Conservation (phyloP, 2,888 invertebrate genomes). For the Sminthurides aquaticus region DNA sequence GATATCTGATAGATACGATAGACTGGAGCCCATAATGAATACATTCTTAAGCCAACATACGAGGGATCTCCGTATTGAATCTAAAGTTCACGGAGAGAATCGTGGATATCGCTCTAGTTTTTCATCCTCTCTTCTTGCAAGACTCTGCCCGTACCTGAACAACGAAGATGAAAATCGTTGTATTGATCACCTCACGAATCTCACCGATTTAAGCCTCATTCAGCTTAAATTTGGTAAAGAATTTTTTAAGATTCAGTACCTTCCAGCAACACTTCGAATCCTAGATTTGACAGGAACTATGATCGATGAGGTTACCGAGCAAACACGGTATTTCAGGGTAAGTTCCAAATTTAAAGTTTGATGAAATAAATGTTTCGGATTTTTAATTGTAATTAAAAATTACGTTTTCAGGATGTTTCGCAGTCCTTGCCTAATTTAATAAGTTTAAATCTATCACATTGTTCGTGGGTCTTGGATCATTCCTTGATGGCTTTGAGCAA, state of each 20-base stretch:
- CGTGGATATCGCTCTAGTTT: slow-evolving; percentile 33
- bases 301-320: slow-evolving; percentile 30
- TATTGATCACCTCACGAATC: slow-evolving; percentile 2
- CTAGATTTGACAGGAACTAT: slow-evolving; percentile 34
- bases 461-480: slow-evolving; percentile 38
- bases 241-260: slow-evolving; percentile 27
- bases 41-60: slow-evolving; percentile 27
- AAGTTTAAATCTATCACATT: slow-evolving; percentile 37
- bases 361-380: background rate
- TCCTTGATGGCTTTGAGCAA: slow-evolving; percentile 39
- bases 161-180: background rate
- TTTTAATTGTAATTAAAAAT: background rate
- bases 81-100: slow-evolving; percentile 29
- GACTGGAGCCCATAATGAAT: slow-evolving; percentile 25
- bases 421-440: slow-evolving; percentile 28
- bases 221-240: slow-evolving; percentile 30
- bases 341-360: background rate
- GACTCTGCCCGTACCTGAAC: background rate
- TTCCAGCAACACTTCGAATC: slow-evolving; percentile 33
- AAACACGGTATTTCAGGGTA: slow-evolving; percentile 33
- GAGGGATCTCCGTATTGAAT: slow-evolving; percentile 25
- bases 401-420: slow-evolving; percentile 23
- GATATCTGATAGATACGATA: slow-evolving; percentile 29
- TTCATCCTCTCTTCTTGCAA: slow-evolving; percentile 27
- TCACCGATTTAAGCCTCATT: slow-evolving; percentile 34